phyloP scores from a whole-genome alignment of 2,113 vertebrate species.

The Daubentonia madagascariensis region DNA sequence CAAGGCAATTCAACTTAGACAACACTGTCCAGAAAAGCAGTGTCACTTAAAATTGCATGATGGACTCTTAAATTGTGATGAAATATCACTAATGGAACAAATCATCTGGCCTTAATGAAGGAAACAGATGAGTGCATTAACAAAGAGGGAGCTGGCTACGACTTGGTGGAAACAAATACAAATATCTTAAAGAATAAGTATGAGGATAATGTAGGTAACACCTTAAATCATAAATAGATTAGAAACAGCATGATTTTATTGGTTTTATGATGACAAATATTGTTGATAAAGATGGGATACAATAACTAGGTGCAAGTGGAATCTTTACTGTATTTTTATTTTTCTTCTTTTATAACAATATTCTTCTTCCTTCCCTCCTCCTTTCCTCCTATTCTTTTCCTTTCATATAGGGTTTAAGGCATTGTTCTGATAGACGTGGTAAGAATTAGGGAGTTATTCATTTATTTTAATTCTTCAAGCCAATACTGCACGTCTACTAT shows the following conservation, averaged over 20 bases:
- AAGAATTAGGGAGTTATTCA: background rate
- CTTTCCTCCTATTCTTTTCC: background rate
- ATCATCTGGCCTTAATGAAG: background rate
- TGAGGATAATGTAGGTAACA: background rate
- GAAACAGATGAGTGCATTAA: background rate
- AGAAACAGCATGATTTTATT: background rate
- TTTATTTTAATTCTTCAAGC: background rate
- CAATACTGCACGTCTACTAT: background rate
- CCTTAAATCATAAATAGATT: background rate
- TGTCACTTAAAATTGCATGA: background rate
- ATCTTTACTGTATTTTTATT: background rate
- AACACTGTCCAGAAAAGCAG: background rate
- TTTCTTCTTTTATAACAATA: background rate
- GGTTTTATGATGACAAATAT: background rate
- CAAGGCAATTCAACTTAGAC: background rate
- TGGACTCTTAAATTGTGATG: background rate
- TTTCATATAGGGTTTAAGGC: background rate
- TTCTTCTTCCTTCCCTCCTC: background rate
- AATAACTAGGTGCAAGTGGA: background rate
- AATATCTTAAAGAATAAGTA: background rate
- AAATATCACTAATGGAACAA: background rate
- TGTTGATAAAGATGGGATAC: background rate
- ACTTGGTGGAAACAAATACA: background rate
- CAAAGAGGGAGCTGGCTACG: background rate
- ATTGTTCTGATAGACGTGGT: background rate